Conservation (phyloP, 1,140 invertebrate genomes). For the Dinoponera quadriceps region DNA sequence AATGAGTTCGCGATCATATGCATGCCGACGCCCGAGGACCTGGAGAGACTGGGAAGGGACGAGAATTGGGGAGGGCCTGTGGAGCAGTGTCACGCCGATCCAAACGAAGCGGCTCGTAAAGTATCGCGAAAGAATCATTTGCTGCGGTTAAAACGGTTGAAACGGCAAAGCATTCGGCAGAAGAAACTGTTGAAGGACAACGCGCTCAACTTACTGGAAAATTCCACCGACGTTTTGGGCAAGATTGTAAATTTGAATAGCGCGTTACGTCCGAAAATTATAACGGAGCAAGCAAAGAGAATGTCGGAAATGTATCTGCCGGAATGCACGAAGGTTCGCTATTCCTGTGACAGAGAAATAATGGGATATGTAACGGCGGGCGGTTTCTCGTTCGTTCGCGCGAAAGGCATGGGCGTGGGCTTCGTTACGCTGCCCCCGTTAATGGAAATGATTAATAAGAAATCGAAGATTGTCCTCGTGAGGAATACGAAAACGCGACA, state of each 20-base stretch:
- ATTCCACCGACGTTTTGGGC: constrained; percentile 23
- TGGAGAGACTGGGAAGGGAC: constrained; percentile 79
- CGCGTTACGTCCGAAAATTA: constrained; percentile 68
- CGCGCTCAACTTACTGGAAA: constrained; percentile 62
- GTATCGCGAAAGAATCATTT: constrained; percentile 87
- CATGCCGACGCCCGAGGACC: constrained; percentile 87
- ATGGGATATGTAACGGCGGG: constrained; percentile 91
- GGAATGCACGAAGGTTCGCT: constrained; percentile 86
- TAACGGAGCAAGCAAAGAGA: constrained; percentile 86
- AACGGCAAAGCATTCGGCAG: constrained; percentile 85
- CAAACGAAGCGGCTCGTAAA: constrained; percentile 87
- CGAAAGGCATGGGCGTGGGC: constrained; percentile 88
- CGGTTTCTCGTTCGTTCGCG: constrained; percentile 89
- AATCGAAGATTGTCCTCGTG: constrained; percentile 81
- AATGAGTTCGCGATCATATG: constrained; percentile 88
- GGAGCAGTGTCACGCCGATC: constrained; percentile 87
- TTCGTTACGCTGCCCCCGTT: constrained; percentile 88
- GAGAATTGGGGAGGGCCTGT: constrained; percentile 84
- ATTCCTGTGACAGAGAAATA: constrained; percentile 88
- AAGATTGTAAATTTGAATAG: constrained; percentile 36
- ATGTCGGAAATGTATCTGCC: constrained; percentile 91
- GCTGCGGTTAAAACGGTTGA: constrained; percentile 87
- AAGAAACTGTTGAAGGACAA: constrained; percentile 83
- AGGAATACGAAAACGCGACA: constrained; percentile 85
- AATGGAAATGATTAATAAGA: constrained; percentile 81